These are phyloP conservation scores for Threskiornis aethiopicus DNA, from an alignment of 2,797 vertebrate species.

Conservation along the genomic window DNA sequence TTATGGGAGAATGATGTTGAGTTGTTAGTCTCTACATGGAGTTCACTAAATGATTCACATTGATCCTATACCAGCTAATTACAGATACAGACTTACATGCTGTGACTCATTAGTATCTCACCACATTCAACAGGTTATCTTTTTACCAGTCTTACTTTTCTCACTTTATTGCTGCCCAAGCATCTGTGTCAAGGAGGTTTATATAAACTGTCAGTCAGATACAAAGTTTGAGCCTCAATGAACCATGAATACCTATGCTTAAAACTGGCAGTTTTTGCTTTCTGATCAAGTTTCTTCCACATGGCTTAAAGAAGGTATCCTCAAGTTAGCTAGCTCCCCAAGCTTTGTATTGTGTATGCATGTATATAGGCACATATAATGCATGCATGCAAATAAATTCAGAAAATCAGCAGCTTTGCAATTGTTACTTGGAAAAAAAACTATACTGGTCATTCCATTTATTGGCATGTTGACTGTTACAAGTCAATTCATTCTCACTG, in stretches of 20 bases:
- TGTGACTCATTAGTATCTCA: neutral
- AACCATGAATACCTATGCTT: neutral
- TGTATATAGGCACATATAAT: neutral
- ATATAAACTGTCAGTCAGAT: neutral
- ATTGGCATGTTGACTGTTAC: neutral
- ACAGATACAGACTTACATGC: neutral
- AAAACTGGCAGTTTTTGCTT: neutral
- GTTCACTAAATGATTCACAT: neutral
- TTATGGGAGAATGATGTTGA: neutral
- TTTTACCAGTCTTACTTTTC: neutral
- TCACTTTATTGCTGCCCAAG: neutral
- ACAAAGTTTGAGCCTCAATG: neutral
- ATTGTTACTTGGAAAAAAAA: neutral
- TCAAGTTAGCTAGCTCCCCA: neutral
- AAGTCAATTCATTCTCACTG: neutral
- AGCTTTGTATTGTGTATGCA: neutral
- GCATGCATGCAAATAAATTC: neutral
- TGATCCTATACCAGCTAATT: neutral
- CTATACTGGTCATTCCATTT: neutral
- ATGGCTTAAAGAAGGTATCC: neutral
- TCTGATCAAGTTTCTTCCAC: neutral
- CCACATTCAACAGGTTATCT: neutral
- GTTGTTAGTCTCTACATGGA: neutral
- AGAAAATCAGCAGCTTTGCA: neutral
- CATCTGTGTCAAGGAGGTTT: neutral